A percentile compares a stretch with the other conserved stretches of the same genome.
Evolutionary conservation across 2,888 invertebrate species (phyloP).

Genomic region (Gymnosoma rotundatum): DNA sequence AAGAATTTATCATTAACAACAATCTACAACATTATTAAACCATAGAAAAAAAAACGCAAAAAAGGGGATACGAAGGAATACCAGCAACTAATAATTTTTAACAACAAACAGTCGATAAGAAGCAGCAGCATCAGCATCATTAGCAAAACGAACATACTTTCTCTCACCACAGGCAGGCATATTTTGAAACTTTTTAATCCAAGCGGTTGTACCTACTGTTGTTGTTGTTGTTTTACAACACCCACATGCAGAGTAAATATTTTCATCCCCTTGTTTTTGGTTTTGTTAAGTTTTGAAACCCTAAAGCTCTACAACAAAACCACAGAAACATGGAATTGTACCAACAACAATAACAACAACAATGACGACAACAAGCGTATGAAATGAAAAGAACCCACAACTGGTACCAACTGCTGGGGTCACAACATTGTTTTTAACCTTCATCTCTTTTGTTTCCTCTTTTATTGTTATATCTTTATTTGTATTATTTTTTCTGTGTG

Average conservation of each 20-base stretch:
- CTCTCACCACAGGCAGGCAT: slow-evolving; percentile 51
- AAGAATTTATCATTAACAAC: slow-evolving; percentile 62
- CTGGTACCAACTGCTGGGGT: slow-evolving; percentile 67
- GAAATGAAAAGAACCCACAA: slow-evolving; percentile 49
- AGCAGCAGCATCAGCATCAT: slow-evolving; percentile 36
- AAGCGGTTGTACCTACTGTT: slow-evolving; percentile 15
- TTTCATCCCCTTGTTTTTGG: slow-evolving; percentile 49
- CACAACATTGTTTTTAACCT: slow-evolving; percentile 62
- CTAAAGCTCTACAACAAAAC: slow-evolving; percentile 46
- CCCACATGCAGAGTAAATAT: slow-evolving; percentile 52
- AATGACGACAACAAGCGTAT: slow-evolving; percentile 10
- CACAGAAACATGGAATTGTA: slow-evolving; percentile 51
- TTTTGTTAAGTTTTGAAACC: slow-evolving; percentile 11
- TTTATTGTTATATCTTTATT: slow-evolving; percentile 36
- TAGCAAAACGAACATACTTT: slow-evolving; percentile 48
- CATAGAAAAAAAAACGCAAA: background rate
- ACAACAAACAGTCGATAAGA: slow-evolving; percentile 19
- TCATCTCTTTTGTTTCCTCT: slow-evolving; percentile 34
- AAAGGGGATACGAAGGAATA: slow-evolving; percentile 6
- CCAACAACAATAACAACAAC: slow-evolving; percentile 36
- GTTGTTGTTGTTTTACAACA: slow-evolving; percentile 40
- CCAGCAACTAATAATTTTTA: slow-evolving; percentile 43
- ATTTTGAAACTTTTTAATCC: slow-evolving; percentile 40
- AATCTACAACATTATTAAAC: slow-evolving; percentile 56
- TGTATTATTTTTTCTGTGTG: slow-evolving; percentile 1